A percentile compares a stretch with the other conserved stretches of the same genome.
Conservation (phyloP, 2,113 vertebrate species). For the Stegastes partitus region DNA sequence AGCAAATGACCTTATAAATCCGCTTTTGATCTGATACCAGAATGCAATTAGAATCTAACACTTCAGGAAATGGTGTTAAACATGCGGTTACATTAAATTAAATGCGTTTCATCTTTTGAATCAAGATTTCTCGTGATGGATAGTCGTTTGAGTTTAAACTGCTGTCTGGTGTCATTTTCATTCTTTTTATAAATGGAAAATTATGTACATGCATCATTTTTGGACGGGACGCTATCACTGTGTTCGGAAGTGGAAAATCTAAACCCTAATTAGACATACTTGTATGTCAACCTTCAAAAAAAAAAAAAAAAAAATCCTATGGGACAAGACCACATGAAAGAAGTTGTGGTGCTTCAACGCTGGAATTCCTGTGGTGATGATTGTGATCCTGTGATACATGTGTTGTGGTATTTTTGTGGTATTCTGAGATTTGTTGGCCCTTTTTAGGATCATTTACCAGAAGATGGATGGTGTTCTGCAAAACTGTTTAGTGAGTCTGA, state of each 20-base stretch:
- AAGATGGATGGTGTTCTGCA: conserved; percentile 2
- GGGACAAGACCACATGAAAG: conserved; percentile 60
- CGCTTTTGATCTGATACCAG: neutral
- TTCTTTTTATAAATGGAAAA: conserved; percentile 18
- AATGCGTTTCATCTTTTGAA: neutral
- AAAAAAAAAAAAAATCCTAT: conserved; percentile 28
- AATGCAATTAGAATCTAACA: neutral
- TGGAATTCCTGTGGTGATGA: conserved; percentile 68
- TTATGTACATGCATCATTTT: conserved; percentile 37
- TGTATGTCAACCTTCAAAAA: conserved; percentile 36
- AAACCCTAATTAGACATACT: conserved; percentile 49
- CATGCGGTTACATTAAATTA: neutral
- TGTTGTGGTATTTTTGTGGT: conserved; percentile 66
- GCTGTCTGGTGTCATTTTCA: conserved; percentile 18
- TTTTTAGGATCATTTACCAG: conserved; percentile 45
- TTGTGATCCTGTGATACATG: conserved; percentile 62
- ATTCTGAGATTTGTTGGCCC: conserved; percentile 37
- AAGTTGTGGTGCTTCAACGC: conserved; percentile 24
- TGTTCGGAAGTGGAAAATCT: conserved; percentile 32
- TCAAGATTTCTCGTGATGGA: neutral
- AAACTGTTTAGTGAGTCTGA: conserved; percentile 6
- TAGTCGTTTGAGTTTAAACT: conserved; percentile 4
- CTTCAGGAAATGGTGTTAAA: neutral
- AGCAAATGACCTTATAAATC: too few relatives aligned
- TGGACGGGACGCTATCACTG: conserved; percentile 36